These are phyloP conservation scores for Lophius piscatorius DNA, from an alignment of 2,113 vertebrate species.

Conservation along the genomic window DNA sequence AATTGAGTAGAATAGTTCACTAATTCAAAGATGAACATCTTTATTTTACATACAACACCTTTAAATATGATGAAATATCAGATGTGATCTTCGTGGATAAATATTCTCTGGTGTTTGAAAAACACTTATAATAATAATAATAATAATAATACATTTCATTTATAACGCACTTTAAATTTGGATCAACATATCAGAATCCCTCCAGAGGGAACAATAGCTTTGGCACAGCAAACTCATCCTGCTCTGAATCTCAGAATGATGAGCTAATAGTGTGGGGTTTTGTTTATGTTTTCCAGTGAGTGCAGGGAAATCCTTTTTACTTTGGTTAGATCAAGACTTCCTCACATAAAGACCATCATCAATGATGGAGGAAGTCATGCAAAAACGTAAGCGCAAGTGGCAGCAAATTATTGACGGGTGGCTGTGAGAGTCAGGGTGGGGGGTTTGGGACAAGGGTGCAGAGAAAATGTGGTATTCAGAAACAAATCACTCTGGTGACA, in stretches of 20 bases:
- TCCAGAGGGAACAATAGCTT: constrained; percentile 28
- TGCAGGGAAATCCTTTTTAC: constrained; percentile 77
- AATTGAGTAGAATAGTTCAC: too few species aligned
- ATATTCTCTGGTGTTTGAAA: too few species aligned
- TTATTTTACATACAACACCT: too few species aligned
- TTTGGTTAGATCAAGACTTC: constrained; percentile 51
- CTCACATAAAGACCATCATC: constrained; percentile 53
- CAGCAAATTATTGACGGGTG: constrained; percentile 27
- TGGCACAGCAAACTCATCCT: constrained; percentile 43
- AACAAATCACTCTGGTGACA: constrained; percentile 85
- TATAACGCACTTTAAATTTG: too few species aligned
- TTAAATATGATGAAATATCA: too few species aligned
- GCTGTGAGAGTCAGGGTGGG: constrained; percentile 13
- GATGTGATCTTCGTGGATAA: too few species aligned
- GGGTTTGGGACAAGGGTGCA: background rate
- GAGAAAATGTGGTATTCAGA: constrained; percentile 63
- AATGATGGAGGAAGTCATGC: constrained; percentile 72
- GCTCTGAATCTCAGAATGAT: constrained; percentile 34
- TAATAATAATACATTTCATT: too few species aligned
- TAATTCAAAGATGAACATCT: too few species aligned
- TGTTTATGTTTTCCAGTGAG: constrained; percentile 53
- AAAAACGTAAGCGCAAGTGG: constrained; percentile 70
- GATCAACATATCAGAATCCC: constrained; percentile 19
- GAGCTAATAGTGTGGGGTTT: constrained; percentile 25
- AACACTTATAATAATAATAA: too few species aligned